These are phyloP conservation scores for Rhopalosiphum nymphaeae DNA, from an alignment of 2,888 invertebrate species.

Conservation along the genomic window DNA sequence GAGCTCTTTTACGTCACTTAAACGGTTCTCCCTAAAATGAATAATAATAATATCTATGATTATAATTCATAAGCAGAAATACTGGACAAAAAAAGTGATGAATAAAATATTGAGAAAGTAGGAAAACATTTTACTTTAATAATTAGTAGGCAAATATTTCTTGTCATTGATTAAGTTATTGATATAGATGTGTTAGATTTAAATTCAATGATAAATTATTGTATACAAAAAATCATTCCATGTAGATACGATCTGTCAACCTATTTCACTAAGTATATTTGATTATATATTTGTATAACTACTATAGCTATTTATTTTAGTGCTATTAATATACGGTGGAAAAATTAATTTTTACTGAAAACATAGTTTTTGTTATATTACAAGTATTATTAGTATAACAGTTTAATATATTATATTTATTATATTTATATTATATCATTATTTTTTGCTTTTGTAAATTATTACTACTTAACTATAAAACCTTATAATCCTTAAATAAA, in stretches of 20 bases:
- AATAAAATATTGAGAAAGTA: background rate
- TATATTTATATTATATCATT: no score
- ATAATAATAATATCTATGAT: background rate
- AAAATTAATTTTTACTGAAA: no score
- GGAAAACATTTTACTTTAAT: background rate
- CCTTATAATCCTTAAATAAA: no score
- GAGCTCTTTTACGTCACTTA: background rate
- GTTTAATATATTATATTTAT: no score
- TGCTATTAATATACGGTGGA: no score
- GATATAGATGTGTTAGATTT: background rate
- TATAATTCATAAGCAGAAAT: background rate
- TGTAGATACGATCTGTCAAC: background rate
- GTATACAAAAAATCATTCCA: background rate
- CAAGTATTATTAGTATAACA: no score
- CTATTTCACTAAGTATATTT: background rate
- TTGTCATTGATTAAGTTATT: background rate
- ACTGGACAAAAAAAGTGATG: background rate
- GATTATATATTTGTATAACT: no score
- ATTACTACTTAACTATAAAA: no score
- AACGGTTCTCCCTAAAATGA: slow-evolving; percentile 18
- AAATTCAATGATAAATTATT: background rate
- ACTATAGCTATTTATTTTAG: no score
- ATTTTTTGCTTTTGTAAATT: no score
- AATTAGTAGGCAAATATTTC: background rate
- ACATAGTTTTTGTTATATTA: no score